Conservation (phyloP, 2,888 invertebrate genomes). For the Athrips mouffetella region DNA sequence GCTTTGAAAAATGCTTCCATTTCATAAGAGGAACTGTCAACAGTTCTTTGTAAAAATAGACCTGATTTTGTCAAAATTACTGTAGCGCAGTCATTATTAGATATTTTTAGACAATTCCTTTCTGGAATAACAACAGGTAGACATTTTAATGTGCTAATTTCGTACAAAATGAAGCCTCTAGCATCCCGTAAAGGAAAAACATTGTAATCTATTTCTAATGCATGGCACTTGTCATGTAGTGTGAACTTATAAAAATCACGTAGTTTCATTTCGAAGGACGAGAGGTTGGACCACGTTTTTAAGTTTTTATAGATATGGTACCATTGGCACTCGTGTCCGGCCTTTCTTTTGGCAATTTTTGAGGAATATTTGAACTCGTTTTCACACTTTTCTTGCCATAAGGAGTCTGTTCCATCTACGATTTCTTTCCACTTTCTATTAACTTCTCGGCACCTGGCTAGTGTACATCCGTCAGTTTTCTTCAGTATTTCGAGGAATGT, state of each 20-base stretch:
- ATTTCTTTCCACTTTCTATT: slow-evolving; percentile 52
- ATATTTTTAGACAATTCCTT: slow-evolving; percentile 48
- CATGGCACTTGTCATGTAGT: slow-evolving; percentile 48
- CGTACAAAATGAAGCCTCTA: slow-evolving; percentile 51
- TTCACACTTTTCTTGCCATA: slow-evolving; percentile 53
- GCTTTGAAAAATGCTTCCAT: slow-evolving; percentile 53
- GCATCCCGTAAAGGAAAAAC: slow-evolving; percentile 53
- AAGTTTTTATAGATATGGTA: slow-evolving; percentile 59
- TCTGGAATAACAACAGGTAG: slow-evolving; percentile 55
- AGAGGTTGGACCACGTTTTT: slow-evolving; percentile 45
- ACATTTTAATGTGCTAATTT: slow-evolving; percentile 48
- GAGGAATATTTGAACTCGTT: slow-evolving; percentile 50
- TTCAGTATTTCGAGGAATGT: slow-evolving; percentile 53
- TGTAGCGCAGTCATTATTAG: slow-evolving; percentile 48
- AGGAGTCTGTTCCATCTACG: slow-evolving; percentile 44
- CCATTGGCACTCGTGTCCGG: slow-evolving; percentile 49
- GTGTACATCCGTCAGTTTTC: slow-evolving; percentile 45
- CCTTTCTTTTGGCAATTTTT: slow-evolving; percentile 53
- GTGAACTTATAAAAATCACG: slow-evolving; percentile 56
- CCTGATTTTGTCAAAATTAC: slow-evolving; percentile 48
- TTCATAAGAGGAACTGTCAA: slow-evolving; percentile 33
- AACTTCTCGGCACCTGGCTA: slow-evolving; percentile 54
- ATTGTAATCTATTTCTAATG: slow-evolving; percentile 48
- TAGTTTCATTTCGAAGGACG: slow-evolving; percentile 34
- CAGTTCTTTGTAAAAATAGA: slow-evolving; percentile 48